Evolutionary conservation across 2,888 invertebrate species (phyloP), one percentile per base, ranked within the genome.

Genomic region (Caenorhabditis sp.): DNA sequence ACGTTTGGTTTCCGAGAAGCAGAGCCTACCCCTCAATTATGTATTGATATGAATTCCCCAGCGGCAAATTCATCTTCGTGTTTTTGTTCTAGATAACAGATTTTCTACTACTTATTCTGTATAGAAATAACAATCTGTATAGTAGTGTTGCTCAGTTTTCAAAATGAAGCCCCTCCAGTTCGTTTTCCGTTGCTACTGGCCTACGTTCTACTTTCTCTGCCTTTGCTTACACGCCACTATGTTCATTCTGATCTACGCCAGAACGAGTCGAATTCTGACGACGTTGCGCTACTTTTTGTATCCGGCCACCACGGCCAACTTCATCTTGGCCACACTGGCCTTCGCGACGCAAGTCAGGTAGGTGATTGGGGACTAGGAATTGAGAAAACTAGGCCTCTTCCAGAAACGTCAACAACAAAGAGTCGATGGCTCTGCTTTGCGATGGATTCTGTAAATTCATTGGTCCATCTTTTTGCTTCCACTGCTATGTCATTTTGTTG

Each of bases 351-450:
- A 74, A 44, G 74, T 74, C 26, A 74, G 74, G 74, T 74, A 31
- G 24, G 31, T n/a, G n/a, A n/a, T n/a, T n/a, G n/a, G n/a, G n/a
- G n/a, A n/a, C n/a, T 6, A 12, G 38, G 38, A 38, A 12, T 10
- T 7, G 38, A 8, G 10, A n/a, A 54, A 26, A 4, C 12, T 54
- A 54, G 54, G 22, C 26, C 49, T 19, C 1, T 44, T 61, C 38
- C 49, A 77, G 81, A 49, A 72, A 24, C n/a, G 81, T 82, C 22
- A 76, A 72, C 31, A 82, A 82, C 22, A 28, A 12, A 2, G 31
- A 47, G 0, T 75, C 75, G 7, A 58, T 82, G 70, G 81, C 81
- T 24, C 24, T 82, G 0, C 64, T 82, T 12, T 68, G 76, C 28
- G 66, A 76, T 22, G 81, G 81, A 38, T 31, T 49, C 5, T 82